Conservation (phyloP, 2,888 invertebrate species). For the Exocentrus adspersus region DNA sequence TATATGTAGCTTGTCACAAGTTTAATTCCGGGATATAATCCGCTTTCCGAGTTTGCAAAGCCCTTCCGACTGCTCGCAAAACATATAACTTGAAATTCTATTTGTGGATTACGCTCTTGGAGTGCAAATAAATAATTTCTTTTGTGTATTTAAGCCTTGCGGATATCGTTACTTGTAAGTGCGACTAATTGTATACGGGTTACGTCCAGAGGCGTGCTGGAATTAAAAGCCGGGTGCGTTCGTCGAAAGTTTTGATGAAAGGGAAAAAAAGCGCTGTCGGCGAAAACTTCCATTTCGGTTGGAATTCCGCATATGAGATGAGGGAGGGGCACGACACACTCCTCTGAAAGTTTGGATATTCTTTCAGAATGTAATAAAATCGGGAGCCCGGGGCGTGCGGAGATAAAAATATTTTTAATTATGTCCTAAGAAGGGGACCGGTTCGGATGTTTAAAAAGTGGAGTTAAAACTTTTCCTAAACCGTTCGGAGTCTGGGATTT, state of each 20-base stretch:
- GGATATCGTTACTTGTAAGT: conserved; percentile 9
- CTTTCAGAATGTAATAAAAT: not conserved
- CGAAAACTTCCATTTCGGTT: conserved; percentile 9
- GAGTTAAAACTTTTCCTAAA: too few species aligned
- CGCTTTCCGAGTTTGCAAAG: conserved; percentile 50
- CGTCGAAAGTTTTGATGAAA: conserved; percentile 30
- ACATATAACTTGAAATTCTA: conserved; percentile 52
- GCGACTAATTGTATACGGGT: conserved; percentile 4
- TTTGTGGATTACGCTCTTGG: conserved; percentile 51
- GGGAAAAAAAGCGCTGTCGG: conserved; percentile 27
- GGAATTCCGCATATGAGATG: conserved; percentile 31
- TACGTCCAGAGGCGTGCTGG: not conserved
- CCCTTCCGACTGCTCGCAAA: conserved; percentile 48
- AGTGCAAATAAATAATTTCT: conserved; percentile 50
- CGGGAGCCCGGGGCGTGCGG: not conserved
- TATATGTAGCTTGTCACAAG: conserved; percentile 46
- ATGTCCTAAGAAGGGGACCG: too few species aligned
- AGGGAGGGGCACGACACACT: not conserved
- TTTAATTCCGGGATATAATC: conserved; percentile 50
- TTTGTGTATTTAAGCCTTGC: conserved; percentile 32
- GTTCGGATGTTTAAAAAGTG: too few species aligned
- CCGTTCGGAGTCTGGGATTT: too few species aligned
- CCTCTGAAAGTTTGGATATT: not conserved
- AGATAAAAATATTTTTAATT: not conserved
- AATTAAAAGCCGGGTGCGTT: conserved; percentile 27